Evolutionary conservation across 2,797 vertebrate genomes (phyloP).

Genomic region (Harpagifer antarcticus): DNA sequence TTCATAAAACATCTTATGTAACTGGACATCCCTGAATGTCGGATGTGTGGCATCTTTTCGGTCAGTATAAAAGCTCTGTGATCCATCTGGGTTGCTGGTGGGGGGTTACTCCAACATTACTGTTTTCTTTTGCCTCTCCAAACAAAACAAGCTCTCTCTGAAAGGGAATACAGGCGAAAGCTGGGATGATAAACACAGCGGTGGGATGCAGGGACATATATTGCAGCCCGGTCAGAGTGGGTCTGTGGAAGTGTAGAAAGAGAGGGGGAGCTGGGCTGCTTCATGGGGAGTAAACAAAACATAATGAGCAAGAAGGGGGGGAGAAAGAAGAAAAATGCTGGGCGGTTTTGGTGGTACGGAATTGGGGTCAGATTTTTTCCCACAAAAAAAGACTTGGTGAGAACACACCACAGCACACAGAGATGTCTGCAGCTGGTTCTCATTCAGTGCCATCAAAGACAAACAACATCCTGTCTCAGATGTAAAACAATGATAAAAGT

Average conservation of each 20-base stretch:
- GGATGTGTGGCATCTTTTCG: conserved; percentile 48
- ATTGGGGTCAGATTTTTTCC: conserved; percentile 87
- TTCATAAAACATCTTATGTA: conserved; percentile 33
- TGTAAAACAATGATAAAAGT: conserved; percentile 73
- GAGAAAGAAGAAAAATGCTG: conserved; percentile 65
- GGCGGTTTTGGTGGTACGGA: conserved; percentile 70
- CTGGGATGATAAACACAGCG: conserved; percentile 79
- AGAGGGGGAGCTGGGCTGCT: conserved; percentile 44
- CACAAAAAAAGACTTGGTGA: conserved; percentile 76
- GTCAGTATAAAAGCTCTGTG: conserved; percentile 49
- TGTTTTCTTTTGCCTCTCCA: conserved; percentile 81
- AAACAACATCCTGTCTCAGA: conserved; percentile 81
- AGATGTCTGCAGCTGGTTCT: conserved; percentile 86
- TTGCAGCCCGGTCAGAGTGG: conserved; percentile 70
- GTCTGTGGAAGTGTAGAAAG: conserved; percentile 49
- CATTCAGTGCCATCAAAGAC: conserved; percentile 67
- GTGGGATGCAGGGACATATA: conserved; percentile 69
- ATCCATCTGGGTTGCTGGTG: conserved; percentile 76
- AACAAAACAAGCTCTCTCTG: conserved; percentile 79
- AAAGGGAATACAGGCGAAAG: conserved; percentile 68
- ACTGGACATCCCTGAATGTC: conserved; percentile 36
- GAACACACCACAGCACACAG: conserved; percentile 38
- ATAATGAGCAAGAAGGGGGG: conserved; percentile 58
- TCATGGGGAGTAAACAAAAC: conserved; percentile 84
- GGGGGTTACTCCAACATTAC: conserved; percentile 65